These are phyloP conservation scores for Radopholus similis DNA, from an alignment of 1,140 invertebrate species.

Conservation along the genomic window DNA sequence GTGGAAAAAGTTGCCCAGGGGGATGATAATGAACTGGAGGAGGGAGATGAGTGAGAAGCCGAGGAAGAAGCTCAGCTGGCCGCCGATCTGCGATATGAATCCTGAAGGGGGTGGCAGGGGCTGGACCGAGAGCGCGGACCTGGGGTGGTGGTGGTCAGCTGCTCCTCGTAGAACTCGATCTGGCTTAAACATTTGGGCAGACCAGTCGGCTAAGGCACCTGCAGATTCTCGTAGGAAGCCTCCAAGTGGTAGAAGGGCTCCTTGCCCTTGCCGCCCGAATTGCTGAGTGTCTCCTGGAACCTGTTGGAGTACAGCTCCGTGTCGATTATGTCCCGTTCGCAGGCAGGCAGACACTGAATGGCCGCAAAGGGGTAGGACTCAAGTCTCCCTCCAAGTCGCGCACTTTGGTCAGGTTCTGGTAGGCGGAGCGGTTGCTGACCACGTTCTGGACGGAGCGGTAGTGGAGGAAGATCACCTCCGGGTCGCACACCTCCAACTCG, in stretches of 20 bases:
- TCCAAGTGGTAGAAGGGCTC: conserved; percentile 16
- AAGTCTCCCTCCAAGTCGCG: not conserved
- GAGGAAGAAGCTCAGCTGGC: conserved; percentile 33
- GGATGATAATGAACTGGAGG: conserved; percentile 27
- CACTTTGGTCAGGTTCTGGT: conserved; percentile 14
- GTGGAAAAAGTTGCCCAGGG: not conserved
- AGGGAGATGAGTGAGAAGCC: conserved; percentile 35
- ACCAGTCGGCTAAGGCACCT: not conserved
- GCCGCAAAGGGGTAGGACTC: not conserved
- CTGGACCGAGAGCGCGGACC: conserved; percentile 2
- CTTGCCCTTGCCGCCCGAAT: not conserved
- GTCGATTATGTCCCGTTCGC: conserved; percentile 19
- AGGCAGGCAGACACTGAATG: conserved; percentile 23
- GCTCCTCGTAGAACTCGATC: conserved; percentile 25
- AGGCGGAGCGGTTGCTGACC: conserved; percentile 6
- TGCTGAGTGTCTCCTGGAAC: conserved; percentile 5
- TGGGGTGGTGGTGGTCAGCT: conserved; percentile 15
- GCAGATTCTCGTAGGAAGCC: conserved; percentile 28
- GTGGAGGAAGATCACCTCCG: conserved; percentile 22
- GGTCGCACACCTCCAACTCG: conserved; percentile 22
- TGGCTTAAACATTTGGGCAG: not conserved
- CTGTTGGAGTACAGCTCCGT: conserved; percentile 20
- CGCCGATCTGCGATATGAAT: conserved; percentile 43
- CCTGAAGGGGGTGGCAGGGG: too few relatives aligned
- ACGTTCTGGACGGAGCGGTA: conserved; percentile 13